Evolutionary conservation across 2,797 vertebrate genomes (phyloP).

Genomic region (Telmatherina bonti): DNA sequence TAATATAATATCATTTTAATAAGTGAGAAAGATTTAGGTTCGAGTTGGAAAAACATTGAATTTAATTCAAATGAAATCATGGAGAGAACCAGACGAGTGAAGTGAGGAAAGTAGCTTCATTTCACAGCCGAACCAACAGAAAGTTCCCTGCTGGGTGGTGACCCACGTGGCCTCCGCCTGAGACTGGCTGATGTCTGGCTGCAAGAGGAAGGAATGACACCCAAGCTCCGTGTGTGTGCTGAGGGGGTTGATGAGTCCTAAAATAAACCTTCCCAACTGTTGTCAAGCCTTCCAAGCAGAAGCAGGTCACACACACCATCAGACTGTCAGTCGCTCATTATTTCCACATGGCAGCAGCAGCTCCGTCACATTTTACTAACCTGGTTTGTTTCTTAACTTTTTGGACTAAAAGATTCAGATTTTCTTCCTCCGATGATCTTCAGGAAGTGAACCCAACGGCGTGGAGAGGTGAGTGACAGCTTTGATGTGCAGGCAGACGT

Average conservation of each 20-base stretch:
- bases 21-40: too few species aligned
- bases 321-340: slow-evolving; percentile 27
- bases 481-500: too few species aligned
- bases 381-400: neutral
- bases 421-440: neutral
- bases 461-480: slow-evolving; percentile 46
- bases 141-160: too few species aligned
- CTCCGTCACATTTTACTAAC: neutral
- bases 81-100: too few species aligned
- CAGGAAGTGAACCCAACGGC: neutral
- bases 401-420: neutral
- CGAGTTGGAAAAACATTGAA: too few species aligned
- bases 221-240: slow-evolving; percentile 1
- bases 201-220: slow-evolving; percentile 1
- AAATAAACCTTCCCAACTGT: slow-evolving; percentile 91
- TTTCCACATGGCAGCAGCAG: slow-evolving; percentile 42
- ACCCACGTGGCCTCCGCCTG: too few species aligned
- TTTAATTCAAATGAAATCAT: too few species aligned
- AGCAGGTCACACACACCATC: slow-evolving; percentile 63
- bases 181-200: neutral
- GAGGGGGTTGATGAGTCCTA: slow-evolving; percentile 78
- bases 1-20: too few species aligned
- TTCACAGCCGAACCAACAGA: too few species aligned
- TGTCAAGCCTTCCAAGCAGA: slow-evolving; percentile 81
- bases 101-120: too few species aligned